phyloP scores from a whole-genome alignment of 2,888 invertebrate genomes.

The Phyllotreta cruciferae region DNA sequence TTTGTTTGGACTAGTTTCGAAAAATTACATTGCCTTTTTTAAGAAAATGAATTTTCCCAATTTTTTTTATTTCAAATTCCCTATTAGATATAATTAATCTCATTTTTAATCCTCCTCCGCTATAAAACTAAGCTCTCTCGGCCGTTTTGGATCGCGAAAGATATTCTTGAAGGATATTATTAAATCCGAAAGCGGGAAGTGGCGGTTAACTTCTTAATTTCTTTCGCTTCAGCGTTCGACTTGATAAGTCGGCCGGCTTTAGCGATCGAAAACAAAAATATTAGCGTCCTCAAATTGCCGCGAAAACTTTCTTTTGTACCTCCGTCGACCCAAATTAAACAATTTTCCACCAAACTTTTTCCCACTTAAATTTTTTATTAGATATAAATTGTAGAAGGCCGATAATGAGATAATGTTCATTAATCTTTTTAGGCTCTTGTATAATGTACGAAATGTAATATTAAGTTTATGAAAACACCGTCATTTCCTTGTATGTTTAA shows the following conservation, averaged over 20 bases:
- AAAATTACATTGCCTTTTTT: slow-evolving; percentile 25
- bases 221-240: slow-evolving; percentile 42
- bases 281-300: slow-evolving; percentile 25
- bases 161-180: slow-evolving; percentile 44
- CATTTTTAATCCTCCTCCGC: slow-evolving; percentile 43
- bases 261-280: slow-evolving; percentile 28
- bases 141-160: slow-evolving; percentile 39
- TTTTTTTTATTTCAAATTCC: slow-evolving; percentile 27
- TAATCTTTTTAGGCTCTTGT: too few species aligned
- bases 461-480: too few species aligned
- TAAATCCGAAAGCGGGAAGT: slow-evolving; percentile 45
- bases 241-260: slow-evolving; percentile 39
- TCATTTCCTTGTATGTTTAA: too few species aligned
- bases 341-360: too few species aligned
- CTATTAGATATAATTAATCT: slow-evolving; percentile 43
- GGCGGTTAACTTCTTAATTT: slow-evolving; percentile 48
- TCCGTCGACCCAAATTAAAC: not conserved
- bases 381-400: too few species aligned
- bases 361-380: too few species aligned
- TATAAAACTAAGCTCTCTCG: slow-evolving; percentile 43
- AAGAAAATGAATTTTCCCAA: slow-evolving; percentile 23
- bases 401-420: too few species aligned
- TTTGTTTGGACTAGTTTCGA: not conserved
- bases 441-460: too few species aligned
- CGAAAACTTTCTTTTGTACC: slow-evolving; percentile 17